Evolutionary conservation across 2,113 vertebrate species (phyloP).

Genomic region (Spea bombifrons): DNA sequence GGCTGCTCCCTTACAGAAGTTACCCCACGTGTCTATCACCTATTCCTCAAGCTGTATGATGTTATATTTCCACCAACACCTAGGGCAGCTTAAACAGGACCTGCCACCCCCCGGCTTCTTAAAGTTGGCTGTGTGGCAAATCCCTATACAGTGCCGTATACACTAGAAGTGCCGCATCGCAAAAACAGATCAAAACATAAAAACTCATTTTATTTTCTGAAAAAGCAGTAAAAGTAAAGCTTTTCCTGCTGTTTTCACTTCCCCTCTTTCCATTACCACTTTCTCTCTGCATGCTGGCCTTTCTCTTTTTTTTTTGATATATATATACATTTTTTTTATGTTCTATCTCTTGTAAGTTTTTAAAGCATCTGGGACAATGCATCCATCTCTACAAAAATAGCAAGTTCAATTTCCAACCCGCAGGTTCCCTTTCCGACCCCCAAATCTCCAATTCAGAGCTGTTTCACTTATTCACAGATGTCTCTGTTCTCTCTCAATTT

Average conservation of each 20-base stretch:
- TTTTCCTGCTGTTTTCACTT: constrained; percentile 41
- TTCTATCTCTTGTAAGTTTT: constrained; percentile 44
- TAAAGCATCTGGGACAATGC: constrained; percentile 46
- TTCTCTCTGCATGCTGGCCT: constrained; percentile 31
- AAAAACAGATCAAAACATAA: constrained; percentile 38
- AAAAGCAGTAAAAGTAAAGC: constrained; percentile 35
- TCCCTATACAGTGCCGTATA: constrained; percentile 5
- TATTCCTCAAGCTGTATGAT: too few relatives aligned
- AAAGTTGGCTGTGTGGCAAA: background rate
- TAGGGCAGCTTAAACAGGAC: background rate
- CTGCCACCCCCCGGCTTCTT: background rate
- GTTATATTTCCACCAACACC: background rate
- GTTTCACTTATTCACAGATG: constrained; percentile 47
- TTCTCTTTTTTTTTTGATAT: constrained; percentile 23
- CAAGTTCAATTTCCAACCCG: constrained; percentile 48
- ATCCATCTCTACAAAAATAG: constrained; percentile 40
- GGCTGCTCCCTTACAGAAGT: too few relatives aligned
- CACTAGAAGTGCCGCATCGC: constrained; percentile 6
- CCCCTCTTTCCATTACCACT: constrained; percentile 35
- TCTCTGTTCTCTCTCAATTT: constrained; percentile 46
- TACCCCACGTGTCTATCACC: too few relatives aligned
- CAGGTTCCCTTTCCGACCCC: constrained; percentile 41
- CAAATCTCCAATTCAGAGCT: constrained; percentile 49
- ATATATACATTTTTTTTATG: constrained; percentile 37
- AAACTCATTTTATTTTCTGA: constrained; percentile 39